Evolutionary conservation across 2,888 invertebrate genomes (phyloP).

Genomic region (Tetranychus truncatus): DNA sequence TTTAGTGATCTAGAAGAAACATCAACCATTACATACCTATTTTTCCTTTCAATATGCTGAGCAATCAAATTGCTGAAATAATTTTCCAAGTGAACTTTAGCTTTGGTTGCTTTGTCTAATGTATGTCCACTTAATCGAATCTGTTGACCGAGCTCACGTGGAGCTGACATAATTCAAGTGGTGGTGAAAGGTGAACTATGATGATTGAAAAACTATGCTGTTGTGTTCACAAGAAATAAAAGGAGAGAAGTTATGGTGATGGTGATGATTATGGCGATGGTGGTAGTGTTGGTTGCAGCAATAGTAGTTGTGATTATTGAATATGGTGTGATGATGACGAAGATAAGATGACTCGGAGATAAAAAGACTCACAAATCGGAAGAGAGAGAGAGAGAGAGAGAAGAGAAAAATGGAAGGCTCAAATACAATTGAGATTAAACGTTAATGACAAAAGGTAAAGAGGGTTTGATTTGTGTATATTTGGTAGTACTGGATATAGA

Average conservation of each 20-base stretch:
- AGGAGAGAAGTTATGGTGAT: no score
- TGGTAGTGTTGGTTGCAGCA: no score
- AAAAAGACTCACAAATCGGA: not conserved
- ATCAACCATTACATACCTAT: constrained; percentile 44
- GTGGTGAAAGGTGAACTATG: not conserved
- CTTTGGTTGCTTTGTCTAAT: constrained; percentile 93
- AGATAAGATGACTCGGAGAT: not conserved
- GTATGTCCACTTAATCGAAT: constrained; percentile 72
- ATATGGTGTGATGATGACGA: not conserved
- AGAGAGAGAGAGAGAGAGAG: constrained; percentile 10
- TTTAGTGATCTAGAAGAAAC: no score
- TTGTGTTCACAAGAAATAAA: not conserved
- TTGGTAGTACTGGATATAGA: no score
- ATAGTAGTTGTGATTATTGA: not conserved
- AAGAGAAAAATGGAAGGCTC: not conserved
- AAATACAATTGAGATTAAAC: constrained; percentile 1
- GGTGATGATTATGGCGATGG: no score
- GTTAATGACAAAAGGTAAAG: not conserved
- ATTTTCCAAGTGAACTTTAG: constrained; percentile 92
- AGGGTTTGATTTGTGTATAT: not conserved
- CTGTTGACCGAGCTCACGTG: not conserved
- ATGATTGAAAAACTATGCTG: not conserved
- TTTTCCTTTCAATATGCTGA: constrained; percentile 91
- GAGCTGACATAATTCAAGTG: not conserved
- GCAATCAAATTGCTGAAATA: constrained; percentile 96